A percentile compares a stretch with the other conserved stretches of the same genome.
Evolutionary conservation across 2,797 vertebrate genomes (phyloP).

Genomic region (Prionace glauca): DNA sequence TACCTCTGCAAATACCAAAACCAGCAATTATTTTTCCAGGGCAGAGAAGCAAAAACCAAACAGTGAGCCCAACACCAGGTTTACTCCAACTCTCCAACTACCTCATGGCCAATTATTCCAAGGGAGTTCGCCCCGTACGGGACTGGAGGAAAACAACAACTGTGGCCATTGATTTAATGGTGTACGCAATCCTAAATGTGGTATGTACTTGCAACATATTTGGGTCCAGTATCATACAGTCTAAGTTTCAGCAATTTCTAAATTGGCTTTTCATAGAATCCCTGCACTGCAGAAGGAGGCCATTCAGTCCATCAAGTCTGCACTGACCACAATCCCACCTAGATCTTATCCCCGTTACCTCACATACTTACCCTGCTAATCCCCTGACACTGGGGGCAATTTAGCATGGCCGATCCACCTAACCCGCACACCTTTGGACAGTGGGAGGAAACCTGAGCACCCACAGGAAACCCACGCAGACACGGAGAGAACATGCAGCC

Average conservation of each 20-base stretch:
- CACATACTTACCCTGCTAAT: too few species aligned
- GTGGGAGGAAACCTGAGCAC: too few species aligned
- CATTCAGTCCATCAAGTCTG: too few species aligned
- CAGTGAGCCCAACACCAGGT: slow-evolving; percentile 57
- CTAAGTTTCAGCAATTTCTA: not conserved
- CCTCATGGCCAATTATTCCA: slow-evolving; percentile 74
- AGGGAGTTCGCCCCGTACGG: slow-evolving; percentile 76
- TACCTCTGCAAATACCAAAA: not conserved
- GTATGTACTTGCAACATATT: slow-evolving; percentile 55
- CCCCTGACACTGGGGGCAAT: too few species aligned
- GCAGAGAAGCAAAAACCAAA: not conserved
- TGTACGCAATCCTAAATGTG: slow-evolving; percentile 90
- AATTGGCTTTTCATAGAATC: not conserved
- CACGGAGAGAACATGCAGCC: too few species aligned
- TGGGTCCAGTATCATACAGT: not conserved
- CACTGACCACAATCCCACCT: too few species aligned
- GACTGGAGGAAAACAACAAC: slow-evolving; percentile 83
- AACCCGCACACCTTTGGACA: too few species aligned
- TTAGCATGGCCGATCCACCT: too few species aligned
- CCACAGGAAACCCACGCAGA: too few species aligned
- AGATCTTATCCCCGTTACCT: too few species aligned
- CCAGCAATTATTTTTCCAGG: not conserved
- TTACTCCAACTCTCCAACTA: slow-evolving; percentile 68
- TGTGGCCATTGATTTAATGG: slow-evolving; percentile 82
- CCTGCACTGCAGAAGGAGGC: too few species aligned